Evolutionary conservation across 2,888 invertebrate genomes (phyloP), one percentile per base, ranked within the genome.

Genomic region (Pseudococcus longispinus): DNA sequence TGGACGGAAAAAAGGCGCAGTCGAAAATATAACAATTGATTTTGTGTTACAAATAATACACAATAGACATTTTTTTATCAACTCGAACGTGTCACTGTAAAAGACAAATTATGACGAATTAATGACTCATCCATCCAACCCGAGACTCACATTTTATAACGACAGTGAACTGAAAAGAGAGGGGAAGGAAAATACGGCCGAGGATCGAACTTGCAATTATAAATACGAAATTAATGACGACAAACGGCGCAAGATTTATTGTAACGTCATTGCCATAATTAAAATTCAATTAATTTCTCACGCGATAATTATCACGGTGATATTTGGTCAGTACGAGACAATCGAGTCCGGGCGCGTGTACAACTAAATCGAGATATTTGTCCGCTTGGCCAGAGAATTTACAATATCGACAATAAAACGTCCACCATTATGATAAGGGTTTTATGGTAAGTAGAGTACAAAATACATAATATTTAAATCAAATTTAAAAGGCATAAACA

Each of bases 91-190:
- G 84, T 60, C 60, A 60, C 13, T 29, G 11, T 20, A 26, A 84
- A n/a, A 84, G 84, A 84, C 84, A 84, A 84, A 84, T 60, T 84
- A 84, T 84, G 84, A 84, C 60, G 20, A 84, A 84, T 84, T 51
- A 84, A 84, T 37, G 20, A 29, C 44, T 11, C 23, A 44, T 37
- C 83, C 9, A 23, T 82, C n/a, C 8, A 23, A 5, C 23, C 60
- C n/a, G 8, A 60, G 60, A n/a, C 60, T n/a, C n/a, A n/a, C 82
- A 13, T n/a, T n/a, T n/a, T n/a, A n/a, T n/a, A 44, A 46, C 46
- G 2, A 46, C 46, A 51, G 51, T 3, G 8, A n/a, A n/a, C 18
- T n/a, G n/a, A n/a, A n/a, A 2, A 6, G 51, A 51, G 51, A 46
- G 18, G 51, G 15, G n/a, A 18, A 51, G 51, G n/a, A n/a, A n/a